These are phyloP conservation scores for Formica selysi DNA, from an alignment of 1,140 invertebrate species.

Conservation along the genomic window DNA sequence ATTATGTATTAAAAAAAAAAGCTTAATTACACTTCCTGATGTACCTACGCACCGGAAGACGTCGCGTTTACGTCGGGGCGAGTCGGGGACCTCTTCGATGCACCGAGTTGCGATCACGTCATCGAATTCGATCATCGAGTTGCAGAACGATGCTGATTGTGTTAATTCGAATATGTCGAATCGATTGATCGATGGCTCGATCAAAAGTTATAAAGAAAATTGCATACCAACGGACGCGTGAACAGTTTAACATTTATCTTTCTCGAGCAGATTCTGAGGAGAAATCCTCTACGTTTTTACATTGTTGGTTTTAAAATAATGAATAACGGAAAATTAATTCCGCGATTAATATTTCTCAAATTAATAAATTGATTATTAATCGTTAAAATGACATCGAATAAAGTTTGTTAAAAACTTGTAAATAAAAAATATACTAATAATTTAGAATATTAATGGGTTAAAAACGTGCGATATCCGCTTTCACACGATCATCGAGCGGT, in stretches of 20 bases:
- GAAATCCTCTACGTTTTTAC: background rate
- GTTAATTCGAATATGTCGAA: background rate
- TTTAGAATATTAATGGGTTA: background rate
- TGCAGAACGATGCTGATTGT: background rate
- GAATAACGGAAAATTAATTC: background rate
- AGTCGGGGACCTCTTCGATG: background rate
- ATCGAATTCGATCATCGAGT: conserved; percentile 16
- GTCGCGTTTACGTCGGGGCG: conserved; percentile 1
- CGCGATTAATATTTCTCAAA: no score
- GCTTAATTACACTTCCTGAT: conserved; percentile 73
- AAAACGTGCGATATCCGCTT: conserved; percentile 7
- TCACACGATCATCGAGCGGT: conserved; percentile 23
- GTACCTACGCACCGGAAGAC: conserved; percentile 57
- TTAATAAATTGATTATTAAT: conserved; percentile 3
- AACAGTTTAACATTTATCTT: background rate
- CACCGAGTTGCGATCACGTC: conserved; percentile 14
- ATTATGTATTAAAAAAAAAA: conserved; percentile 69
- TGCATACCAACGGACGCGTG: background rate
- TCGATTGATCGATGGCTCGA: background rate
- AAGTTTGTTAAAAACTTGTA: background rate
- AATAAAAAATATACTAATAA: background rate
- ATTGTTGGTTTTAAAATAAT: background rate
- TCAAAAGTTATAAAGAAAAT: background rate
- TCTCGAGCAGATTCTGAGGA: background rate
- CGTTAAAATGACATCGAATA: background rate